phyloP scores from a whole-genome alignment of 2,888 invertebrate species.

The Graphium colonna region DNA sequence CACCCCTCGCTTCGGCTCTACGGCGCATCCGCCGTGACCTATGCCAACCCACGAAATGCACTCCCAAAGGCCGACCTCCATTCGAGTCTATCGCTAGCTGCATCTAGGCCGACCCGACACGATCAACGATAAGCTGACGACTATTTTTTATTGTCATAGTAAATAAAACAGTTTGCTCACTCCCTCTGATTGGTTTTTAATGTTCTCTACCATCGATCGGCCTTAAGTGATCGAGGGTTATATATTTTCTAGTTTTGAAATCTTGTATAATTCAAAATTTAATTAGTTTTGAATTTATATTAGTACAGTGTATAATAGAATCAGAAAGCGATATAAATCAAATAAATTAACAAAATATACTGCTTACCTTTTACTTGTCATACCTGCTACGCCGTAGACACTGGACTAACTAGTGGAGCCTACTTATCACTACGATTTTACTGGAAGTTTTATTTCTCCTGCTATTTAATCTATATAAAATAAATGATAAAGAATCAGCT shows the following conservation, averaged over 20 bases:
- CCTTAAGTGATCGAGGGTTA: background rate
- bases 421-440: too few relatives aligned
- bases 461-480: too few relatives aligned
- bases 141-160: background rate
- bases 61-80: constrained; percentile 8
- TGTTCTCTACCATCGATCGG: background rate
- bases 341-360: too few relatives aligned
- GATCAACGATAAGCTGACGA: background rate
- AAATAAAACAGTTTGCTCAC: too few relatives aligned
- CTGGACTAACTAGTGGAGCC: too few relatives aligned
- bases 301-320: background rate
- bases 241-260: background rate
- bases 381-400: too few relatives aligned
- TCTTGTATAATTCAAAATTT: background rate
- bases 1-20: background rate
- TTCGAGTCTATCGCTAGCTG: constrained; percentile 1
- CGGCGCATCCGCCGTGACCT: constrained; percentile 27
- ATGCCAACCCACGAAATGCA: constrained; percentile 13
- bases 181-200: background rate
- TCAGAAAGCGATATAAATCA: background rate
- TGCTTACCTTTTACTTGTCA: too few relatives aligned
- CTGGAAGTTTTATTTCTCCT: too few relatives aligned
- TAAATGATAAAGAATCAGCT: too few relatives aligned
- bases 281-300: background rate
- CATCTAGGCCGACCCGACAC: background rate